Evolutionary conservation across 1,140 invertebrate genomes (phyloP).

Genomic region (Luehdorfia chinensis): DNA sequence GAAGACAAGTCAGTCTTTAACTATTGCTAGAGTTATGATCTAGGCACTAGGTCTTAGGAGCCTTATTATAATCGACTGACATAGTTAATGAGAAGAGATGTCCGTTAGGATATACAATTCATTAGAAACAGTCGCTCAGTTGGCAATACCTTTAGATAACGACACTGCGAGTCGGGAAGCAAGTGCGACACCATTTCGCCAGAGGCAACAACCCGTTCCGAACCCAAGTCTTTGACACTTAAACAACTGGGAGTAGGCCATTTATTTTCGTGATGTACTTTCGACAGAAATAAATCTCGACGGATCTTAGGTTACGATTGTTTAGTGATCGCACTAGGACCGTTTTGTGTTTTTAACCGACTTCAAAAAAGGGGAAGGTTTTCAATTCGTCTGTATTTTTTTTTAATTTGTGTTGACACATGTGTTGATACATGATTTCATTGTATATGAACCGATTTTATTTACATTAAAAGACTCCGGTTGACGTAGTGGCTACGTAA

Average conservation of each 20-base stretch:
- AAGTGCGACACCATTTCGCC: slow-evolving; percentile 47
- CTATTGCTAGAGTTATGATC: too few relatives aligned
- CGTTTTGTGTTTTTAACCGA: neutral
- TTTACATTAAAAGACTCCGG: too few relatives aligned
- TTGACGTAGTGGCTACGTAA: too few relatives aligned
- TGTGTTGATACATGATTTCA: too few relatives aligned
- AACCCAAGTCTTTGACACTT: slow-evolving; percentile 67
- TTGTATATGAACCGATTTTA: too few relatives aligned
- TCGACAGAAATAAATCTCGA: slow-evolving; percentile 63
- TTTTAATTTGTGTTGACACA: too few relatives aligned
- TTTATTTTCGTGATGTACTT: slow-evolving; percentile 66
- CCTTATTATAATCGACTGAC: slow-evolving; percentile 2
- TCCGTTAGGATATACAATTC: slow-evolving; percentile 6
- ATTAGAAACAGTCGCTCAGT: slow-evolving; percentile 19
- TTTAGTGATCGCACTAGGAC: slow-evolving; percentile 26
- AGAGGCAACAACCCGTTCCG: slow-evolving; percentile 60
- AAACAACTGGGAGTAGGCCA: slow-evolving; percentile 58
- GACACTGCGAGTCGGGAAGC: slow-evolving; percentile 40
- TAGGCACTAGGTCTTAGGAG: neutral
- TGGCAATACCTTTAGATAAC: slow-evolving; percentile 28
- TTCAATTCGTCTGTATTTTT: too few relatives aligned
- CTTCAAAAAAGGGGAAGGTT: too few relatives aligned
- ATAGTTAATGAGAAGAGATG: slow-evolving; percentile 1
- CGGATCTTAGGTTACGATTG: slow-evolving; percentile 46
- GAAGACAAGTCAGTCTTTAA: too few relatives aligned